A percentile compares a stretch with the other conserved stretches of the same genome.
Conservation (phyloP, 1,140 invertebrate genomes). For the Eufriesea mexicana region DNA sequence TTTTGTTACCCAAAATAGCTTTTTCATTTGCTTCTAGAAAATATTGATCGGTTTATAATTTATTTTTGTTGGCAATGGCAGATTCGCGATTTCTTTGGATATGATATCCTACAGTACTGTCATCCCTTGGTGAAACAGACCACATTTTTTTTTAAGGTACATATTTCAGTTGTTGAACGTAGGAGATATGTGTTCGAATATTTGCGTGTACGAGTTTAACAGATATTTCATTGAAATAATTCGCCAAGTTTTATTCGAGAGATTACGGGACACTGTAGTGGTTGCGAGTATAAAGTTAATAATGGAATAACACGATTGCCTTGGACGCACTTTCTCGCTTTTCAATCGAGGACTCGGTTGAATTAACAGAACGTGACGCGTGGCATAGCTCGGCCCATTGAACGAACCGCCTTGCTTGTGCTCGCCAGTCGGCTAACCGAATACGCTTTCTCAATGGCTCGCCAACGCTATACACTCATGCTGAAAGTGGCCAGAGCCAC, state of each 20-base stretch:
- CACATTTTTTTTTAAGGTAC: too few species aligned
- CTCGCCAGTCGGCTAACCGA: not conserved
- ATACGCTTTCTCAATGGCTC: not conserved
- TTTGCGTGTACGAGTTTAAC: too few species aligned
- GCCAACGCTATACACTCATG: too few species aligned
- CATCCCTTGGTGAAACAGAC: too few species aligned
- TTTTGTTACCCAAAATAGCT: too few species aligned
- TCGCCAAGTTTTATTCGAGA: not conserved
- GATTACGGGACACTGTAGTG: not conserved
- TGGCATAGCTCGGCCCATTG: not conserved
- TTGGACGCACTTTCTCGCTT: constrained; percentile 1
- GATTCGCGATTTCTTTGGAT: too few species aligned
- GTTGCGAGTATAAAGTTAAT: not conserved
- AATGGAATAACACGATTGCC: not conserved
- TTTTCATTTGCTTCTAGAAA: too few species aligned
- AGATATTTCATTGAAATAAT: not conserved
- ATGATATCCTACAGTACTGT: too few species aligned
- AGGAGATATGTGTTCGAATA: too few species aligned
- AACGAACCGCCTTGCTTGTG: not conserved
- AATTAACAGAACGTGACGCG: constrained; percentile 7
- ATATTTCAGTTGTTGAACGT: too few species aligned
- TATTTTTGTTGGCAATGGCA: too few species aligned
- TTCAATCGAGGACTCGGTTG: constrained; percentile 7
- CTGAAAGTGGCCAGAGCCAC: not conserved
- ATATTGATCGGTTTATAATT: too few species aligned